Evolutionary conservation across 1,140 invertebrate genomes (phyloP), one percentile per base, ranked within the genome.

Genomic region (Bombus superbus): DNA sequence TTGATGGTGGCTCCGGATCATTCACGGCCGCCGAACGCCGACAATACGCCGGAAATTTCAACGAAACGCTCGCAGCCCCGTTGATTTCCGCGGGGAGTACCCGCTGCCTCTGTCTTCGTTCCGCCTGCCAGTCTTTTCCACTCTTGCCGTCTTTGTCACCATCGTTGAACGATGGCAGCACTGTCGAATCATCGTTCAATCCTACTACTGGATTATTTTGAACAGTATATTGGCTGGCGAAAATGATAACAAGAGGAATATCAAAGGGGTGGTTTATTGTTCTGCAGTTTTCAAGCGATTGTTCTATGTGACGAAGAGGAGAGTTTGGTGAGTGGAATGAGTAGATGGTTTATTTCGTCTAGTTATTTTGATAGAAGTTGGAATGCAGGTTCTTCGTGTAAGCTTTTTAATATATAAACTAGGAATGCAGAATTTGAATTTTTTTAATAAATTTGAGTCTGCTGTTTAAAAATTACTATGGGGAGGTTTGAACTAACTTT

Each of bases 71-170:
- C 88, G 78, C 86, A 88, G 84, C 92, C 88, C 87, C 89, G 89
- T 92, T 93, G 93, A 94, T 94, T 94, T 92, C 92, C 92, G 90
- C 92, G 88, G 91, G 91, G 92, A 93, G 91, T 90, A 81, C 68
- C 47, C 72, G 42, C 38, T 62, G 25, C 13, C 28, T 78, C 75
- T 73, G 73, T 76, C 64, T 66, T 74, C 42, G 66, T 75, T 79
- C 40, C 38, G n/a, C n/a, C 22, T 72, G 18, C 10, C 42, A 22
- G 25, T 53, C 22, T 11, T 13, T 25, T 11, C 13, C 22, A 13
- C 18, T 38, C 4, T 66, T 35, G 18, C 47, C 53, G 47, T 73
- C 57, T 40, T 81, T 69, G 73, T 73, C 40, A 76, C 62, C 62
- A 44, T 78, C 66, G 53, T 82, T 38, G 81, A 44, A 79, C 82